A percentile compares a stretch with the other conserved stretches of the same genome.
phyloP scores from a whole-genome alignment of 2,113 vertebrate species.

The Gnathonemus longibarbis region DNA sequence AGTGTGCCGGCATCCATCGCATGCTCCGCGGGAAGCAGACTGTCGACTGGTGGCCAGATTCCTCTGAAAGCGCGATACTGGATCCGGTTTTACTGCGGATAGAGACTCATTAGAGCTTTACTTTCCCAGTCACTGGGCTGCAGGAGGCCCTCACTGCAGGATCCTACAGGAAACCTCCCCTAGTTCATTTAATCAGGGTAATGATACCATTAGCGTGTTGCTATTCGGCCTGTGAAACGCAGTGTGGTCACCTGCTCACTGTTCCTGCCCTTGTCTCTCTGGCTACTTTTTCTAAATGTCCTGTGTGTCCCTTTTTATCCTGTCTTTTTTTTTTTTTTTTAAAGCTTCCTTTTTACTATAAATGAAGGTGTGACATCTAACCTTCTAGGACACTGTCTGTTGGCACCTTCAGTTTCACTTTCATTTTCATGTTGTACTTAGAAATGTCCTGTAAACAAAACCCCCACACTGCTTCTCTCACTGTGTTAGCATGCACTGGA shows the following conservation, averaged over 20 bases:
- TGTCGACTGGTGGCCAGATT: not conserved
- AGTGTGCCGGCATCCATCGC: not conserved
- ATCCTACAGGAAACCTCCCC: not conserved
- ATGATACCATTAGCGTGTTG: constrained; percentile 2
- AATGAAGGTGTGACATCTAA: not conserved
- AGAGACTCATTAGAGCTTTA: not conserved
- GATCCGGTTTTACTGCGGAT: not conserved
- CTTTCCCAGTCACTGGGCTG: not conserved
- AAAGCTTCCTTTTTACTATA: not conserved
- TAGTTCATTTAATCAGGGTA: constrained; percentile 19
- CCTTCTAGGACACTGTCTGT: not conserved
- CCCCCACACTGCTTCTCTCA: not conserved
- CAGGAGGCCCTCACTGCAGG: not conserved
- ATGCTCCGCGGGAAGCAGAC: not conserved
- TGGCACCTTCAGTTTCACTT: not conserved
- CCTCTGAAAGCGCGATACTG: not conserved
- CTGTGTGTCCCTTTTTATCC: not conserved
- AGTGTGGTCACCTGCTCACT: not conserved
- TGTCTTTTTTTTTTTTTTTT: not conserved
- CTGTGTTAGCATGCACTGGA: not conserved
- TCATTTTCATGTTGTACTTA: not conserved
- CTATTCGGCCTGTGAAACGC: not conserved
- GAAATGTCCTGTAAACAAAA: not conserved
- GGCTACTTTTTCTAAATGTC: not conserved
- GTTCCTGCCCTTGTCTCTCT: not conserved